Base-by-base conservation (phyloP, 2,113 vertebrate genomes). In the Podarcis muralis region DNA sequence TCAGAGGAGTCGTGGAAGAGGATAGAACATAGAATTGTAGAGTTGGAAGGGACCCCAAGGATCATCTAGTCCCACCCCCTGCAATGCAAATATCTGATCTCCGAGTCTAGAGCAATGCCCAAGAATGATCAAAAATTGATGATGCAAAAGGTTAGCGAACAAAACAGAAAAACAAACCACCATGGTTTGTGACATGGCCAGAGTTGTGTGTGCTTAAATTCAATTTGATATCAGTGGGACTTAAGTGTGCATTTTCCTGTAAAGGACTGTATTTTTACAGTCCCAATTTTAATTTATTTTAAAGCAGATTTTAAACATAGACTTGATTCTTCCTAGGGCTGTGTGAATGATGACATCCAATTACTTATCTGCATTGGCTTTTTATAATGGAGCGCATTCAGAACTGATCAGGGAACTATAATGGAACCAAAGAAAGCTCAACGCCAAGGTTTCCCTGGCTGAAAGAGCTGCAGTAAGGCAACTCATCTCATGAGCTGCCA, bases 401-500 rank as follows among this genome's bases (percentile, higher is more conserved):
- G 40, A 43, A 35, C 57, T 62, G 27, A 69, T 22, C 22, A 11
- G 25, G 18, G 16, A 1, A 77, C 20, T 85, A 0, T 20, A 88
- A 32, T 0, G 18, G 53, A 86, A 83, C 77, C 75, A 4, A 32
- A 22, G 30, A 6, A 32, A 75, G 65, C 48, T 3, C 18, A 88
- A 37, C 85, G 27, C 32, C 66, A 75, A 81, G 35, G 35, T 62
- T 66, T 65, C 30, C 35, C 37, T 68, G 35, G 27, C 81, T 81
- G 9, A 87, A 81, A 81, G 2, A 84, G 27, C 37, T 78, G 32
- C 32, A 85, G 69, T 86, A 87, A 4, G 78, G 77, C 59, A 91
- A 90, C 8, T 57, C 11, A 12, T 3, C 40, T 0, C 72, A 27
- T 6, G 6, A 6, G 32, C 30, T 86, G 6, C 0, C 6, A 72